Base-by-base conservation (phyloP, 2,888 invertebrate species). In the Morpho helenor region DNA sequence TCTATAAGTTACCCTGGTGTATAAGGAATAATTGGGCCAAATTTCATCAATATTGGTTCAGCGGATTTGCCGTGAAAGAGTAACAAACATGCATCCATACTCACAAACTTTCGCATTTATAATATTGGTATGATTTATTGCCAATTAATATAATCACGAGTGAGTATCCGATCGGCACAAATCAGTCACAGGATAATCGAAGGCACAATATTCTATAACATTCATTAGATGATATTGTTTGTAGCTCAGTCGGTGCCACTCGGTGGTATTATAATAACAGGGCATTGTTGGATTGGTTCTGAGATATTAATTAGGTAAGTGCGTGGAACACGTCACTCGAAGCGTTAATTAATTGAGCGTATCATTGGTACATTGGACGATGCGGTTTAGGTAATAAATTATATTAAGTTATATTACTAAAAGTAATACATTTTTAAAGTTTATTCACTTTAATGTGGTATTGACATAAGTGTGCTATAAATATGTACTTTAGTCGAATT, bases 231-330 rank as follows among this genome's bases (percentile, higher is more conserved):
- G 66, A 68, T 66, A 71, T 72, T 75, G 75, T 74, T 75, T 75
- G 73, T 74, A 77, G 82, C 76, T 75, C 76, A 80, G 83, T 84
- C 80, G 80, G 72, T 69, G 67, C 68, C 71, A 72, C 74, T 72
- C 75, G 77, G 73, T 69, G 70, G 75, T 74, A 75, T 76, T 76
- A 78, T 76, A 81, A 82, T 76, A 82, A 76, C 78, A 76, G 70
- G 66, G 70, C 74, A 77, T 76, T 77, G 78, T 81, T 74, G 70
- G 74, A 74, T 72, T 72, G 69, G 76, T 76, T 75, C 79, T 75
- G 78, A 77, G 74, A 79, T 80, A 80, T 85, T 87, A 84, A 87
- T 87, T 83, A 87, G 83, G 81, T 84, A 84, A 83, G 84, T 84
- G 80, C 82, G 75, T 74, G 70, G 73, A 73, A 75, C 79, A 82